A percentile compares a stretch with the other conserved stretches of the same genome.
phyloP scores from a whole-genome alignment of 1,140 invertebrate species.

The Maniola jurtina region DNA sequence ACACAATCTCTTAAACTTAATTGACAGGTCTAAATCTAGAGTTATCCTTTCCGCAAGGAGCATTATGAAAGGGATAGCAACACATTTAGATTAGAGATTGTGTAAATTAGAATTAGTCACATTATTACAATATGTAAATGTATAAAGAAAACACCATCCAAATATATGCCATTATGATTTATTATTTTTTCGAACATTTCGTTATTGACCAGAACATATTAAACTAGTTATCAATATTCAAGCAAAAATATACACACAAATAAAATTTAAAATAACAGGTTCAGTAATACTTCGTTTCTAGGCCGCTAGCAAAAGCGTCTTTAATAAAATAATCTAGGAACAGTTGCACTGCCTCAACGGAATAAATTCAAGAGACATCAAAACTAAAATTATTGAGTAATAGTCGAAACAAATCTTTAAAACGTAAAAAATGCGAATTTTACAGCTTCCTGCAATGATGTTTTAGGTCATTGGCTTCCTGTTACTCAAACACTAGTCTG shows the following conservation, averaged over 20 bases:
- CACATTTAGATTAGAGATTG: too few relatives aligned
- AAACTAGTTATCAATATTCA: conserved; percentile 28
- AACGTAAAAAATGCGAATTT: too few relatives aligned
- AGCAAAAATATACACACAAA: conserved; percentile 65
- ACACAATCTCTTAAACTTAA: too few relatives aligned
- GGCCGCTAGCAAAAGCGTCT: conserved; percentile 38
- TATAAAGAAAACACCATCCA: background rate
- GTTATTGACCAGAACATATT: conserved; percentile 38
- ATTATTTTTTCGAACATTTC: conserved; percentile 55
- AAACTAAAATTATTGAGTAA: too few relatives aligned
- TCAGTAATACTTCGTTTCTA: conserved; percentile 18
- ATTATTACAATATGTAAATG: background rate
- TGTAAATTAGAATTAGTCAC: too few relatives aligned
- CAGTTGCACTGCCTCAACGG: conserved; percentile 28
- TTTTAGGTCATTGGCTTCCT: too few relatives aligned
- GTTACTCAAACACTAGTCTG: too few relatives aligned
- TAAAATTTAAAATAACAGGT: conserved; percentile 24
- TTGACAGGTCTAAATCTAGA: too few relatives aligned
- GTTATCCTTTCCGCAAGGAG: too few relatives aligned
- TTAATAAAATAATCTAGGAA: conserved; percentile 33
- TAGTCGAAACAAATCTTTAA: too few relatives aligned
- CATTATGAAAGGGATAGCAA: too few relatives aligned
- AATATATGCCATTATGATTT: conserved; percentile 52
- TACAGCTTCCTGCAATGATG: too few relatives aligned
- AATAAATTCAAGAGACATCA: background rate